Conservation (phyloP, 2,888 invertebrate genomes). For the Poecilus cupreus region DNA sequence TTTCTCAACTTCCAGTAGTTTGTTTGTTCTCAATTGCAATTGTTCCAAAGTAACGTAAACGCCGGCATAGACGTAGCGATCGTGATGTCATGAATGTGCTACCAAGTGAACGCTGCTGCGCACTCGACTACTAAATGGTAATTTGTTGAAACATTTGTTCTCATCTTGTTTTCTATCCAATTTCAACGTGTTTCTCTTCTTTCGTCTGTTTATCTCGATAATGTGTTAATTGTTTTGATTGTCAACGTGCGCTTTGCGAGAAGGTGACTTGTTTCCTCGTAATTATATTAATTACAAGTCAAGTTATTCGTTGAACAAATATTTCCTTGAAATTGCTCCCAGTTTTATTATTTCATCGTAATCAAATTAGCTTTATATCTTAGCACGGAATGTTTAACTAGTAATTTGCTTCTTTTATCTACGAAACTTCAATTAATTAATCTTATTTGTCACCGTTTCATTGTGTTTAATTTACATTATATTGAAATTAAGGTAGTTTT, state of each 20-base stretch:
- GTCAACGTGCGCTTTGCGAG: not conserved
- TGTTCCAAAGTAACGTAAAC: constrained; percentile 42
- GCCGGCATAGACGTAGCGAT: not conserved
- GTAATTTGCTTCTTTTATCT: not conserved
- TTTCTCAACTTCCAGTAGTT: constrained; percentile 46
- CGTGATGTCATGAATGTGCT: constrained; percentile 18
- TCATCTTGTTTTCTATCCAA: constrained; percentile 41
- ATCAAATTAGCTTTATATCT: not conserved
- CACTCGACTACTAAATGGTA: constrained; percentile 28
- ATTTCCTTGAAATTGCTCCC: not conserved
- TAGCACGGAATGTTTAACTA: not conserved
- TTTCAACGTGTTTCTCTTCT: constrained; percentile 20
- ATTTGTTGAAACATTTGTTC: constrained; percentile 55
- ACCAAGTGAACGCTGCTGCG: not conserved
- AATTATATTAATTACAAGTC: constrained; percentile 28
- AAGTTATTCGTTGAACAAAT: constrained; percentile 11
- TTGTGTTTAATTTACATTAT: too few species aligned
- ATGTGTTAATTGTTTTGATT: constrained; percentile 45
- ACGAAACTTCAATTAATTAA: too few species aligned
- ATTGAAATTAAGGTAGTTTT: too few species aligned
- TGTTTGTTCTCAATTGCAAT: constrained; percentile 53
- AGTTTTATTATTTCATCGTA: not conserved
- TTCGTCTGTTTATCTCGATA: constrained; percentile 13
- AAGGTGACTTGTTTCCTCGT: constrained; percentile 19
- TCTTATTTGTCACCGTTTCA: too few species aligned